These are phyloP conservation scores for Miniopterus natalensis DNA, from an alignment of 2,113 vertebrate genomes.

Conservation along the genomic window DNA sequence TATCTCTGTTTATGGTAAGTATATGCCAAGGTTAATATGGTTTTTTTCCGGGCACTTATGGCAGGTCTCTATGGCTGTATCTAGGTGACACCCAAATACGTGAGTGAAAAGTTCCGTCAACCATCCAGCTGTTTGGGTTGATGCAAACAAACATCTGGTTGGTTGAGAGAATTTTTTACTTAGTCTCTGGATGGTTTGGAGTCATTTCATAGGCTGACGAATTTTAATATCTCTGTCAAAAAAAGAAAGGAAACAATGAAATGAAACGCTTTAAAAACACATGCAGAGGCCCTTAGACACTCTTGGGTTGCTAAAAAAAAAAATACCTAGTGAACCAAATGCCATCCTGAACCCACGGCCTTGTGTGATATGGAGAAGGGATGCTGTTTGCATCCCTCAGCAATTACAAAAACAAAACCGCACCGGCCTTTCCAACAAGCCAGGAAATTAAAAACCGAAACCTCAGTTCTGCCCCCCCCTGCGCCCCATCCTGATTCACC, in stretches of 20 bases:
- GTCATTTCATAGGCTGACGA: conserved; percentile 47
- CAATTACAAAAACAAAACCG: conserved; percentile 53
- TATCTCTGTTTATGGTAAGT: conserved; percentile 26
- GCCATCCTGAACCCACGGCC: background rate
- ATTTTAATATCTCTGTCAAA: conserved; percentile 21
- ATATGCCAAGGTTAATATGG: conserved; percentile 10
- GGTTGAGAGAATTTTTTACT: conserved; percentile 50
- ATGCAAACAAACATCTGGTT: conserved; percentile 56
- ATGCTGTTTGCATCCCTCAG: conserved; percentile 29
- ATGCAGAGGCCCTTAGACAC: background rate
- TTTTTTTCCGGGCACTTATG: conserved; percentile 12
- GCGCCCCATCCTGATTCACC: background rate
- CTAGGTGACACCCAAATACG: conserved; percentile 42
- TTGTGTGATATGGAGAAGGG: conserved; percentile 39
- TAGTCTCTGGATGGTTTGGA: conserved; percentile 44
- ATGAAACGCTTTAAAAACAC: conserved; percentile 29
- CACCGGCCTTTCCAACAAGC: conserved; percentile 35
- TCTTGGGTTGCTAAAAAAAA: background rate
- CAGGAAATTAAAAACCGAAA: conserved; percentile 62
- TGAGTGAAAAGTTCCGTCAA: conserved; percentile 56
- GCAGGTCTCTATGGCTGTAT: conserved; percentile 31
- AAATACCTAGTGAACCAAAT: conserved; percentile 30
- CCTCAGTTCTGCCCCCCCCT: background rate
- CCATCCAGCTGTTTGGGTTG: conserved; percentile 54
- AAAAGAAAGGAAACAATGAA: conserved; percentile 39